phyloP scores from a whole-genome alignment of 1,140 invertebrate genomes.

The Aporrectodea caliginosa region DNA sequence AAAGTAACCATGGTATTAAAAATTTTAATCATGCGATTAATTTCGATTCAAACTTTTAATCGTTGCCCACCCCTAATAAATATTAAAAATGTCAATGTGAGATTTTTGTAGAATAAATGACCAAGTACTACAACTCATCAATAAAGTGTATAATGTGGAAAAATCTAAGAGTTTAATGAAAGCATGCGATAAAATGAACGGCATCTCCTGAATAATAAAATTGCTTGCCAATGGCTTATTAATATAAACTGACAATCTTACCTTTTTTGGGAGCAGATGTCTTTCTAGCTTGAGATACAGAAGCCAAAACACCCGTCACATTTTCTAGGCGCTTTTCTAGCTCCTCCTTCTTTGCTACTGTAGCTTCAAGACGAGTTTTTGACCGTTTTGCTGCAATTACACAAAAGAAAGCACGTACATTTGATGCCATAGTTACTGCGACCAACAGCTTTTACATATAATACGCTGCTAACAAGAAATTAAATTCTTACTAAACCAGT shows the following conservation, averaged over 20 bases:
- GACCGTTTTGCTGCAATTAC: neutral
- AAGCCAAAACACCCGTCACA: constrained; percentile 66
- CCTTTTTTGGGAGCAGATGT: neutral
- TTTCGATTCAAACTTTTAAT: no score
- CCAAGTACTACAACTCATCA: neutral
- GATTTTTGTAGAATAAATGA: neutral
- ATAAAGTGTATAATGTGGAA: no score
- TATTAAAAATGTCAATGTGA: neutral
- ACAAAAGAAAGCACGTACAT: no score
- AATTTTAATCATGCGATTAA: no score
- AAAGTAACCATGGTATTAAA: no score
- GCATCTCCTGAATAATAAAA: neutral
- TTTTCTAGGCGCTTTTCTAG: constrained; percentile 88
- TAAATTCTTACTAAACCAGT: no score
- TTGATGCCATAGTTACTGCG: no score
- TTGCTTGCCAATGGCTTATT: neutral
- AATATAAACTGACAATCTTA: neutral
- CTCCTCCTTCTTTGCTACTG: constrained; percentile 91
- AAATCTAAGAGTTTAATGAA: no score
- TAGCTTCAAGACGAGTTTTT: constrained; percentile 61
- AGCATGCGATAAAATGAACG: neutral
- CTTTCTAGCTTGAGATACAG: constrained; percentile 15
- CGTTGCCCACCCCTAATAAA: no score
- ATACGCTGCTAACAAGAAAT: no score
- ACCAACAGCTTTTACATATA: no score